Base-by-base conservation (phyloP, 1,140 invertebrate species). In the Oreohelix idahoensis region DNA sequence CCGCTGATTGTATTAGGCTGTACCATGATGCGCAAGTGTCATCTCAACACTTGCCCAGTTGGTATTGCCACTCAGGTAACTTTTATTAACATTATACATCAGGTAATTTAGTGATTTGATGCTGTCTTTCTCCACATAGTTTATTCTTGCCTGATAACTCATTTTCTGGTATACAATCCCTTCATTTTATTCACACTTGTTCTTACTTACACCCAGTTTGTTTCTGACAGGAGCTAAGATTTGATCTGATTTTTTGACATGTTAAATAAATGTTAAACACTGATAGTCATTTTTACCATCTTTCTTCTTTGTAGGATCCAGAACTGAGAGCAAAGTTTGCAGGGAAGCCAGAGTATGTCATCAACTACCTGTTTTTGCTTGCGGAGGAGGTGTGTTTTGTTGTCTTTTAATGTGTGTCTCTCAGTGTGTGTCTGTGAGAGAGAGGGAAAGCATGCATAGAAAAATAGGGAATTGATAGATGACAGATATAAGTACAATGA, bases 1-100 rank as follows among this genome's bases (percentile, higher is more conserved):
- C 98, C 98, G 0, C 93, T 99, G 63, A 99, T 99, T 92, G 97
- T 96, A 0, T 95, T 99, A 92, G 95, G 98, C 17, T 99, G 98
- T 91, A 99, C 98, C 13, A 99, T 99, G 98, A 99, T 99, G 98
- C 94, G 98, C 77, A 99, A 99, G 92, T 99, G 98, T 92, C 98
- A 99, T 93, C 94, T 99, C 81, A 99, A 99, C 93, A 99, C 98
- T 38, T 99, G 98, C 90, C 98, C 98, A 0, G 98, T 99, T 78
- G 98, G 98, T 84, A 97, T 99, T 89, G 98, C 98, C 1, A 99
- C 98, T 0, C 92, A 93, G 91, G 92, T 92, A 84, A 83, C 42
- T 45, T 45, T 45, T 45, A 15, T 45, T 45, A 45, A 45, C 42
- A 45, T 45, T n/a, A n/a, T n/a, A n/a, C n/a, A n/a, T n/a, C n/a